Evolutionary conservation across 1,140 invertebrate genomes (phyloP), one percentile per base, ranked within the genome.

Genomic region (Pseudomyrmex concolor): DNA sequence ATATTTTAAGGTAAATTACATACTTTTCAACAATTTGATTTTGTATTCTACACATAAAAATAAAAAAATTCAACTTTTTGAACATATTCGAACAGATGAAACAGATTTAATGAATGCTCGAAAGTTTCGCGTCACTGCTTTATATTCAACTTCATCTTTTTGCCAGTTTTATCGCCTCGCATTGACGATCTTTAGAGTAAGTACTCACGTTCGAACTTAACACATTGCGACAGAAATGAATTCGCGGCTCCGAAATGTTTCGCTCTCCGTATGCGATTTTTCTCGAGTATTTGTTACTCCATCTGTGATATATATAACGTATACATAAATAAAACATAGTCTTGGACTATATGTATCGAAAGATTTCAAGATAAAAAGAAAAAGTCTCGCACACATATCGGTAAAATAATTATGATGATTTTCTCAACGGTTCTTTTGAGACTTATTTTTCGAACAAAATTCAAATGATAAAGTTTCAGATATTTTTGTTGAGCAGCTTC

Each of bases 131-230:
- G 43, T 45, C 76, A 59, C 76, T 80, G 76, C 76, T 80, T 80
- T 80, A 80, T 70, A 80, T 80, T 80, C 66, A 34, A 19, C 54
- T 34, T 43, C 76, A 45, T 78, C 54, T 59, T 43, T 50, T 17
- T 19, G 43, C 64, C 48, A 48, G 22, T 43, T 15, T n/a, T 63
- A 22, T 59, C 22, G 70, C 17, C 50, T 68, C 51, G 51, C 63
- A 66, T 54, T 19, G 66, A 68, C 66, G 7, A 59, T 70, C 43
- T 70, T 71, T 5, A 34, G 5, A 34, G 5, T 34, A 54, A 59
- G 66, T 50, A 59, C 43, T 80, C 76, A 59, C 76, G 76, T 80
- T 80, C 66, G n/a, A 71, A 71, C 55, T 60, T 80, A 80, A 70
- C 76, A 19, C 54, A 71, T 80, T 71, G 76, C 51, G 54, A 80